Percentiles rank a stretch among this genome's conserved stretches.
Conservation (phyloP, 2,888 invertebrate genomes). For the Drosophila stalkeri region DNA sequence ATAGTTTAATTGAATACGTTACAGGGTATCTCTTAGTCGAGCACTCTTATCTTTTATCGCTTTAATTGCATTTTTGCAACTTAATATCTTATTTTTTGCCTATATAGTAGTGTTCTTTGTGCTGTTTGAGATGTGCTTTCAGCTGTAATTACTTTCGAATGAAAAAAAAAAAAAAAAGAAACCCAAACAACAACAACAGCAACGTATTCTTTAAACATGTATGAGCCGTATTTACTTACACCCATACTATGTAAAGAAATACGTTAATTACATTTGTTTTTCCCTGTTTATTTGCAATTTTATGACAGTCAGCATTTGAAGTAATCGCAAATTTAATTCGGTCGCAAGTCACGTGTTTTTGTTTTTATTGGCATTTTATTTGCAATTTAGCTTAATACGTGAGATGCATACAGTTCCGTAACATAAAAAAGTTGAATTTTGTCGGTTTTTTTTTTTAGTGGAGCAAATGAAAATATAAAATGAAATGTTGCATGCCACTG, state of each 20-base stretch:
- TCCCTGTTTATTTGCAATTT: conserved; percentile 29
- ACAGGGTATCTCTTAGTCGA: conserved; percentile 3
- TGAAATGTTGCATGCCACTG: conserved; percentile 11
- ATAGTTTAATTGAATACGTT: neutral
- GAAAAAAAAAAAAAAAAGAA: neutral
- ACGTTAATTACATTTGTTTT: conserved; percentile 58
- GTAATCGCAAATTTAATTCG: conserved; percentile 25
- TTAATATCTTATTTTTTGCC: conserved; percentile 13
- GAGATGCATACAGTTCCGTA: conserved; percentile 21
- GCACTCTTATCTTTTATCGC: neutral
- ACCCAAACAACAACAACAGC: neutral
- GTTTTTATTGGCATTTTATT: conserved; percentile 43
- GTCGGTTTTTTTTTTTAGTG: conserved; percentile 12
- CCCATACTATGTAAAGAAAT: neutral
- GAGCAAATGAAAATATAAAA: conserved; percentile 10
- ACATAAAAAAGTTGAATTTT: neutral
- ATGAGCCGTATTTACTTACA: conserved; percentile 1
- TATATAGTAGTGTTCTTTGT: conserved; percentile 1
- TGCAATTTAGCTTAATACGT: conserved; percentile 46
- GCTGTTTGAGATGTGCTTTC: conserved; percentile 14
- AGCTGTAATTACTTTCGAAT: conserved; percentile 35
- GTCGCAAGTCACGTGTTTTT: conserved; percentile 45
- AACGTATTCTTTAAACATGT: conserved; percentile 1
- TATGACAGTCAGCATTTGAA: conserved; percentile 37
- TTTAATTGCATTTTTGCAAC: conserved; percentile 5